Percentiles rank a stretch among this genome's conserved stretches.
phyloP scores from a whole-genome alignment of 2,888 invertebrate genomes.

The Cyaniris semiargus region DNA sequence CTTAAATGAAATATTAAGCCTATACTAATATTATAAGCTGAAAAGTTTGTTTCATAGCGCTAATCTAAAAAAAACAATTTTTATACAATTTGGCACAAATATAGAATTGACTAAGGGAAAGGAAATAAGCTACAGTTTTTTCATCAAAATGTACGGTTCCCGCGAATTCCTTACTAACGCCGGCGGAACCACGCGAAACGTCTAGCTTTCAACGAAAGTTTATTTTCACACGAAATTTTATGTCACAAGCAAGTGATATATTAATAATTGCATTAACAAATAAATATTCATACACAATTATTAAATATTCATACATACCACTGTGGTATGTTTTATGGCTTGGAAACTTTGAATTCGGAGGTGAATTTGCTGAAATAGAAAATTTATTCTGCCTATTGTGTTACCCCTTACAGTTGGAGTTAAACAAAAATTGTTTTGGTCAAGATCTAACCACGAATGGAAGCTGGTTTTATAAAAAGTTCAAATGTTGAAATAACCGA shows the following conservation, averaged over 20 bases:
- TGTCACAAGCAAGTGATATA: not conserved
- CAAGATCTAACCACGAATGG: not conserved
- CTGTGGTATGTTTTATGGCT: conserved; percentile 20
- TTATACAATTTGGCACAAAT: too few species aligned
- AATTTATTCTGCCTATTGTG: conserved; percentile 16
- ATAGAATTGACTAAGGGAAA: too few species aligned
- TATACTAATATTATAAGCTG: too few species aligned
- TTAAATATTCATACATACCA: conserved; percentile 25
- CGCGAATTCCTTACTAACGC: too few species aligned
- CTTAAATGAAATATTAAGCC: not conserved
- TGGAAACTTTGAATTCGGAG: conserved; percentile 12
- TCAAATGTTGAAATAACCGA: too few species aligned
- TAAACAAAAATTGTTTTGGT: not conserved
- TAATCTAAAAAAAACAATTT: too few species aligned
- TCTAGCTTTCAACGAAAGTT: too few species aligned
- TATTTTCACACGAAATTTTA: not conserved
- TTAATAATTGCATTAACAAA: not conserved
- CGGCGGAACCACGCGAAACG: too few species aligned
- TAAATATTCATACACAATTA: conserved; percentile 29
- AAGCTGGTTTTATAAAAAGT: not conserved
- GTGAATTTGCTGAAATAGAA: conserved; percentile 11
- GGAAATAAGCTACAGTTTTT: too few species aligned
- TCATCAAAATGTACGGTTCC: too few species aligned
- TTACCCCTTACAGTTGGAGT: conserved; percentile 12
- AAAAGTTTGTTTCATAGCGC: too few species aligned